phyloP scores from a whole-genome alignment of 2,113 vertebrate species.

The Plestiodon gilberti region DNA sequence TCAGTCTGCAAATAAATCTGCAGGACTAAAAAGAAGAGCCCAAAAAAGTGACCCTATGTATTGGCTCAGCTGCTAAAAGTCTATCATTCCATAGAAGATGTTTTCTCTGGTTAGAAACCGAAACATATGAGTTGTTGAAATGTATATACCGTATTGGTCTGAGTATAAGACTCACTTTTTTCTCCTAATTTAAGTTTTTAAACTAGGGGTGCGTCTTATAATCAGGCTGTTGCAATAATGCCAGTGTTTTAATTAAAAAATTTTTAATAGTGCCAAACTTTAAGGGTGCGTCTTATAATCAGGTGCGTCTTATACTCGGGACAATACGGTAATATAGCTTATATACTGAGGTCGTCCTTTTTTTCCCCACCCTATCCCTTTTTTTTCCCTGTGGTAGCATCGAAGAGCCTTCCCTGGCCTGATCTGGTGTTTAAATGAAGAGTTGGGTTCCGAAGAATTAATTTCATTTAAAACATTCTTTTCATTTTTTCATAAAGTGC shows the following conservation, averaged over 20 bases:
- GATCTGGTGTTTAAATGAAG: constrained; percentile 71
- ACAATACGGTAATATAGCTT: too few species aligned
- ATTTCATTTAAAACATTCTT: constrained; percentile 84
- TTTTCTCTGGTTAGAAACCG: not conserved
- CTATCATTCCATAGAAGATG: not conserved
- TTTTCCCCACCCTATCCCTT: not conserved
- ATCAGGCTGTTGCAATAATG: too few species aligned
- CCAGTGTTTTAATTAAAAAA: too few species aligned
- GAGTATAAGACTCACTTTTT: too few species aligned
- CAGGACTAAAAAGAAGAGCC: not conserved
- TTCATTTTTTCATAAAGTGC: constrained; percentile 78
- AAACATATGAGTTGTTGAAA: not conserved
- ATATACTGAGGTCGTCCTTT: not conserved
- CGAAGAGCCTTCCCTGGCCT: constrained; percentile 27
- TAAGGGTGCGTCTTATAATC: too few species aligned
- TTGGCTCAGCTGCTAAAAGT: not conserved
- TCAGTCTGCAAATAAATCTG: too few species aligned
- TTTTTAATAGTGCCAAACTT: too few species aligned
- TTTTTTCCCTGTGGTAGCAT: not conserved
- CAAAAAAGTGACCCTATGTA: not conserved
- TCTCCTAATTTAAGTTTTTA: too few species aligned
- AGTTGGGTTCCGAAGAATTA: constrained; percentile 69
- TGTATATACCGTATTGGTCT: too few species aligned
- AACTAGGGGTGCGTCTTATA: too few species aligned
- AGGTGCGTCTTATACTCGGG: too few species aligned